These are phyloP conservation scores for Ophion obscuratus DNA, from an alignment of 2,888 invertebrate species.

Conservation along the genomic window DNA sequence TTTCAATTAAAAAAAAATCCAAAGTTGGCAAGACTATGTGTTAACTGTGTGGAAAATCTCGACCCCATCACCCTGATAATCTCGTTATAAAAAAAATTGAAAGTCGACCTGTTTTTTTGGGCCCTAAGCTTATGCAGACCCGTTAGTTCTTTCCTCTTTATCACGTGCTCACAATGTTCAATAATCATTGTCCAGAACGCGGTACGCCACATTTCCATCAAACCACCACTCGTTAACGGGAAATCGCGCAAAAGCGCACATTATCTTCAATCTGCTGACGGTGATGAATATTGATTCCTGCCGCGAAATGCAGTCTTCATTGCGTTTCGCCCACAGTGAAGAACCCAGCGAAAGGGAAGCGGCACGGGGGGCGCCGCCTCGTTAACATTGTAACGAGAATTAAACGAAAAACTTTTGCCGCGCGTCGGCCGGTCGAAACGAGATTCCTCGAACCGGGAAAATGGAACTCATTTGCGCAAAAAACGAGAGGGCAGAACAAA, in stretches of 20 bases:
- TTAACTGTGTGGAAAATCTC: neutral
- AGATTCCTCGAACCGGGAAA: slow-evolving; percentile 16
- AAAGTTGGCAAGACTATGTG: neutral
- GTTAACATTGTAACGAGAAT: slow-evolving; percentile 57
- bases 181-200: too few relatives aligned
- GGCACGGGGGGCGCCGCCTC: neutral
- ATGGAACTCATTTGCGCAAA: slow-evolving; percentile 1
- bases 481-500: slow-evolving; percentile 12
- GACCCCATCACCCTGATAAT: neutral
- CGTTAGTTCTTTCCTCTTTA: neutral
- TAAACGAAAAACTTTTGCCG: slow-evolving; percentile 57
- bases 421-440: neutral
- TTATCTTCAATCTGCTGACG: neutral
- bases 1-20: neutral
- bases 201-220: too few relatives aligned
- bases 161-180: too few relatives aligned
- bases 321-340: slow-evolving; percentile 30
- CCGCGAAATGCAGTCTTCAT: neutral
- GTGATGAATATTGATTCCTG: neutral
- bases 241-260: neutral
- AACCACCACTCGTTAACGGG: neutral
- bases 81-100: neutral
- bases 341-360: slow-evolving; percentile 18
- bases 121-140: neutral
- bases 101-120: neutral